Conservation (phyloP, 2,888 invertebrate species). For the Litoditis marina region DNA sequence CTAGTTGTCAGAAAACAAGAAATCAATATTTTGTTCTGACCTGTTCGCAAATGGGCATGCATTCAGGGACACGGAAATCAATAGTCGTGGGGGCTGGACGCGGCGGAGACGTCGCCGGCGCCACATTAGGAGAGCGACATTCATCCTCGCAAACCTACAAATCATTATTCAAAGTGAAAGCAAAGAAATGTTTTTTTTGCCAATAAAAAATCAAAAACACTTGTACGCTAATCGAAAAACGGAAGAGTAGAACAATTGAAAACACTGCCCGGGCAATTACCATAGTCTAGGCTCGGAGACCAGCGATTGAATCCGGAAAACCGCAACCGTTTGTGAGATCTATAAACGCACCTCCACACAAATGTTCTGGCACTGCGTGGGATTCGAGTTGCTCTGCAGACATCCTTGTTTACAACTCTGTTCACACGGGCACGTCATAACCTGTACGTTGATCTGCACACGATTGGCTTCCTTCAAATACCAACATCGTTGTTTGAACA, state of each 20-base stretch:
- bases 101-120: background rate
- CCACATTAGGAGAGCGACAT: constrained; percentile 20
- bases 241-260: no score
- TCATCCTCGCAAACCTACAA: constrained; percentile 32
- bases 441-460: constrained; percentile 12
- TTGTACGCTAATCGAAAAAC: no score
- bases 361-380: constrained; percentile 27
- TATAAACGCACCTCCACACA: constrained; percentile 22
- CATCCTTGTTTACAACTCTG: constrained; percentile 35
- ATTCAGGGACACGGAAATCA: constrained; percentile 40
- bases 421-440: constrained; percentile 28
- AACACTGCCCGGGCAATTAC: no score
- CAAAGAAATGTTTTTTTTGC: background rate
- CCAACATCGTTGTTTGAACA: no score
- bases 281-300: no score
- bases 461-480: no score
- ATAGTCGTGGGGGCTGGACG: constrained; percentile 19
- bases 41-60: constrained; percentile 43
- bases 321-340: no score
- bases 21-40: no score
- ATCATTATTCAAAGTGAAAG: no score
- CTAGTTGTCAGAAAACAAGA: background rate
- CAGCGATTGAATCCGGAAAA: no score
- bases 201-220: no score
- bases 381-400: constrained; percentile 30